Base-by-base conservation (phyloP, 1,140 invertebrate species). In the Drosophila pachea region DNA sequence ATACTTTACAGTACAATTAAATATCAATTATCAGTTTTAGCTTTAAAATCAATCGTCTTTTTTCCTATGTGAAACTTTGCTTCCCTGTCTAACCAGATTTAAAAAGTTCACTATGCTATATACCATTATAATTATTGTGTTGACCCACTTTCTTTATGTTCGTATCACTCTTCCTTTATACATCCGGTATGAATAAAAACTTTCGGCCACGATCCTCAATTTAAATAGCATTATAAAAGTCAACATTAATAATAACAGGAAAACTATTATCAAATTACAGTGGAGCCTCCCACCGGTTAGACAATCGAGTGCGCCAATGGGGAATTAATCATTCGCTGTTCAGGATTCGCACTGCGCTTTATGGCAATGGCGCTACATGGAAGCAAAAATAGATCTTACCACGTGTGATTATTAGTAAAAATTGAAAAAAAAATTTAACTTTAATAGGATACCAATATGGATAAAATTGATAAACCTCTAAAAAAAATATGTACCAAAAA, bases 251-350 rank as follows among this genome's bases (percentile, higher is more conserved):
- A 42, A 42, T 42, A 42, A 42, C 40, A 42, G 40, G 40, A 42
- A 42, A 42, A 42, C n/a, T 42, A 42, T 42, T 42, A 42, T 42
- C 40, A 42, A 42, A 42, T 42, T 42, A 2, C 40, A 42, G 40
- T 42, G 5, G n/a, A 42, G 11, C 40, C n/a, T 6, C 40, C 11
- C 40, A 22, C 22, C 22, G 22, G 22, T 22, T 42, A 42, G 40
- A 12, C 40, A 36, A 9, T 22, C 22, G 22, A 22, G 22, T 22
- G 35, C 6, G 35, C 6, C 35, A 36, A 42, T 12, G 11, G n/a
- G n/a, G 40, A 42, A 42, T 12, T 4, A 12, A 12, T 12, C 40
- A 12, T 4, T 42, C 4, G n/a, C 40, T 42, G 40, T 12, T 42
- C n/a, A 42, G 40, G 40, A 42, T 12, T 42, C 11, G 5, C 40